Evolutionary conservation across 2,797 vertebrate species (phyloP).

Genomic region (Microctenopoma lineatum): DNA sequence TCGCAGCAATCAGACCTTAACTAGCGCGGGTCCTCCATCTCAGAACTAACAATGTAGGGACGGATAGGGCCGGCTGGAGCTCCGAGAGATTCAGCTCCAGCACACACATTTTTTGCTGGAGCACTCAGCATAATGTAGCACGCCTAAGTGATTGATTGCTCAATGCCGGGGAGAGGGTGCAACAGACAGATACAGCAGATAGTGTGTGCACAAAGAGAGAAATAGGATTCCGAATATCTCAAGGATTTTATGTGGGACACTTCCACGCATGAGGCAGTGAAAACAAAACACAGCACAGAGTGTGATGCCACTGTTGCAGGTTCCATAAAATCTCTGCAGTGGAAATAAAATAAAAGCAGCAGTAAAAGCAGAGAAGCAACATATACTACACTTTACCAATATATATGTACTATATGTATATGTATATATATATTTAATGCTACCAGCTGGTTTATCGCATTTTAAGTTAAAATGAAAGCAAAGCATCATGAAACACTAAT

Average conservation of each 20-base stretch:
- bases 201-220: conserved; percentile 16
- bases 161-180: conserved; percentile 45
- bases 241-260: conserved; percentile 45
- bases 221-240: conserved; percentile 29
- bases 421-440: not conserved
- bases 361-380: not conserved
- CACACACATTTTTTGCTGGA: conserved; percentile 78
- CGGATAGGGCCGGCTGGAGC: conserved; percentile 39
- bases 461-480: no score
- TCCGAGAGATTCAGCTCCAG: conserved; percentile 77
- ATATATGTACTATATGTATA: not conserved
- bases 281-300: conserved; percentile 8
- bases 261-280: conserved; percentile 23
- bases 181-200: conserved; percentile 51
- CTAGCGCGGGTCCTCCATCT: conserved; percentile 49
- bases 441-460: no score
- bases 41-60: conserved; percentile 56
- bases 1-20: conserved; percentile 50
- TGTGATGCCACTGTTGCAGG: conserved; percentile 7
- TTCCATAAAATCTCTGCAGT: conserved; percentile 28
- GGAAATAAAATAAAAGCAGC: conserved; percentile 19
- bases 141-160: conserved; percentile 79
- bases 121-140: conserved; percentile 61
- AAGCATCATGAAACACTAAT: no score
- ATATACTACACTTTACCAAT: not conserved